Evolutionary conservation across 2,888 invertebrate species (phyloP).

Genomic region (Tineola bisselliella): DNA sequence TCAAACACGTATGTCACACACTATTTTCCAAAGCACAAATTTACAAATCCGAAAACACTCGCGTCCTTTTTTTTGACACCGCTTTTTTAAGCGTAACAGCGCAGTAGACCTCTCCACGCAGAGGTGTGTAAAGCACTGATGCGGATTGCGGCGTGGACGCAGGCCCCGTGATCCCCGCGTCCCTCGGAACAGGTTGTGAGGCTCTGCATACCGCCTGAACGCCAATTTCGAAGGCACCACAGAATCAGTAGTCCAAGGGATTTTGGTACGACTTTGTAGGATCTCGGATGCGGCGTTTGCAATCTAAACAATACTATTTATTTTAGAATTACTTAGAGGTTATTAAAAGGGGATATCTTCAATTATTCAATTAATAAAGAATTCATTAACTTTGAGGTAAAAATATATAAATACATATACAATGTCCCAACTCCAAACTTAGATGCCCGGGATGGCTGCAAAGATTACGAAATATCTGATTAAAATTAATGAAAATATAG

Average conservation of each 20-base stretch:
- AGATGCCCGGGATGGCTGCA: too few relatives aligned
- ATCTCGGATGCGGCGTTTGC: neutral
- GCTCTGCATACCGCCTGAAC: conserved; percentile 50
- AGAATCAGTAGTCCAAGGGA: conserved; percentile 12
- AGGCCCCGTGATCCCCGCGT: conserved; percentile 26
- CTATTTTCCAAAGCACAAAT: neutral
- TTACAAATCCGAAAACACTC: conserved; percentile 8
- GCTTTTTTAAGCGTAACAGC: neutral
- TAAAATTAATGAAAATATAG: too few relatives aligned
- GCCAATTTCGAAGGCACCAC: conserved; percentile 46
- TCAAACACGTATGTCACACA: conserved; percentile 7
- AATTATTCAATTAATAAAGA: too few relatives aligned
- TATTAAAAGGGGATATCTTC: too few relatives aligned
- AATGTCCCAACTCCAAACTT: too few relatives aligned
- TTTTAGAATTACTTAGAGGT: too few relatives aligned
- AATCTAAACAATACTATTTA: neutral
- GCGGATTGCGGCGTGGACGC: conserved; percentile 10
- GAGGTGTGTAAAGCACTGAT: neutral
- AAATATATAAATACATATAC: too few relatives aligned
- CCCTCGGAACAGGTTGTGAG: conserved; percentile 50
- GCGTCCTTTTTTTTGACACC: conserved; percentile 8
- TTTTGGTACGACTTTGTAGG: neutral
- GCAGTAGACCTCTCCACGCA: neutral
- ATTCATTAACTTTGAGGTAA: too few relatives aligned
- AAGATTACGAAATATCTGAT: too few relatives aligned